Conservation (phyloP, 2,888 invertebrate genomes). For the Antheraea assamensis region DNA sequence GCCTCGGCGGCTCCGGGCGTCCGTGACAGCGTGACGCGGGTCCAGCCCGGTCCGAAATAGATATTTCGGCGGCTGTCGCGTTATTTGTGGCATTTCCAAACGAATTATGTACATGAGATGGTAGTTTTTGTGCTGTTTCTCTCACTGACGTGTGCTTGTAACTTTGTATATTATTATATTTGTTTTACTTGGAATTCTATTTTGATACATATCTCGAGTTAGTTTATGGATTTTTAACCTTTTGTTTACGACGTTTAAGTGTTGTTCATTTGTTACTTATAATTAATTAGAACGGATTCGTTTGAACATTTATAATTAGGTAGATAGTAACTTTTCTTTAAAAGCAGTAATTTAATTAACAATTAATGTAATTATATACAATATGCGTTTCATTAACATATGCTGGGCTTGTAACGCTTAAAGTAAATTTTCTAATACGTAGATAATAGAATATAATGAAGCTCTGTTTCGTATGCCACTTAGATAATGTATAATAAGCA, state of each 20-base stretch:
- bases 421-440: too few relatives aligned
- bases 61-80: constrained; percentile 70
- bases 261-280: background rate
- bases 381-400: too few relatives aligned
- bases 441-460: too few relatives aligned
- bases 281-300: too few relatives aligned
- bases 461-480: too few relatives aligned
- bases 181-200: constrained; percentile 22
- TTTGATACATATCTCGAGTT: background rate
- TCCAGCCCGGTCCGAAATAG: constrained; percentile 75
- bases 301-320: too few relatives aligned
- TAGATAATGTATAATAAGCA: too few relatives aligned
- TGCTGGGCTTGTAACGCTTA: too few relatives aligned
- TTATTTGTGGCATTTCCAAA: constrained; percentile 57
- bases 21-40: constrained; percentile 76
- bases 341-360: too few relatives aligned
- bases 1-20: constrained; percentile 41
- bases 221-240: background rate
- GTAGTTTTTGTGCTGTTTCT: constrained; percentile 33
- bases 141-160: background rate
- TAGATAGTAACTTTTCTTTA: too few relatives aligned
- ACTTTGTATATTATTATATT: constrained; percentile 28
- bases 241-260: too few relatives aligned
- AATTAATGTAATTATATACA: too few relatives aligned
- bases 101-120: constrained; percentile 53